Base-by-base conservation (phyloP, 2,113 vertebrate species). In the Bucco capensis region DNA sequence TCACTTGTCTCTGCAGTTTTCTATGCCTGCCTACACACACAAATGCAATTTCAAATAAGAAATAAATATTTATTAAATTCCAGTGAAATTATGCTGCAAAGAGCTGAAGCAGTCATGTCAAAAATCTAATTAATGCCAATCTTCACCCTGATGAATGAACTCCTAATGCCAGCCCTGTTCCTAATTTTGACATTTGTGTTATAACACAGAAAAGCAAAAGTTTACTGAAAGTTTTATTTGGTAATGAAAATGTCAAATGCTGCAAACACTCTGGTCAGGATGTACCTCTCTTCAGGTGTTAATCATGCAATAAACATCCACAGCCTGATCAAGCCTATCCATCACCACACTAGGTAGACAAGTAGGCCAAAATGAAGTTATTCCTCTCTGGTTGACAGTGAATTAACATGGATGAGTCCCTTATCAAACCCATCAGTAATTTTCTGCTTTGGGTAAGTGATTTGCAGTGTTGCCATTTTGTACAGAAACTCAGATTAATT, bases 401-500 rank as follows among this genome's bases (percentile, higher is more conserved):
- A 85, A 76, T 6, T 22, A 57, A 40, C 12, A 19, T 3, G 37
- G 44, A 2, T 8, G 31, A 38, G 10, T 16, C 19, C 25, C 21
- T 90, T 58, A 49, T 12, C 54, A 61, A 88, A 80, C 17, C 6
- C 46, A 40, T 5, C 30, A 76, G 35, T 27, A 51, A 37, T 83
- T 70, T 56, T 70, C 17, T 30, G 60, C 53, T 80, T 80, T 13
- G 2, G 5, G 4, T 18, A 69, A 79, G 19, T 8, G 5, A 50
- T 83, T 60, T 70, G 13, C 38, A 70, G 23, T 12, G 8, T 23
- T 70, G 23, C 1, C 4, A 17, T 58, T 81, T 42, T 42, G 8
- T 58, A 40, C 0, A 0, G 25, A 91, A 77, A 88, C 5, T 12
- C 27, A 64, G n/a, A 60, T 40, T 0, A 86, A 75, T 1, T 5